These are phyloP conservation scores for Samia ricini DNA, from an alignment of 1,140 invertebrate species.

Conservation along the genomic window DNA sequence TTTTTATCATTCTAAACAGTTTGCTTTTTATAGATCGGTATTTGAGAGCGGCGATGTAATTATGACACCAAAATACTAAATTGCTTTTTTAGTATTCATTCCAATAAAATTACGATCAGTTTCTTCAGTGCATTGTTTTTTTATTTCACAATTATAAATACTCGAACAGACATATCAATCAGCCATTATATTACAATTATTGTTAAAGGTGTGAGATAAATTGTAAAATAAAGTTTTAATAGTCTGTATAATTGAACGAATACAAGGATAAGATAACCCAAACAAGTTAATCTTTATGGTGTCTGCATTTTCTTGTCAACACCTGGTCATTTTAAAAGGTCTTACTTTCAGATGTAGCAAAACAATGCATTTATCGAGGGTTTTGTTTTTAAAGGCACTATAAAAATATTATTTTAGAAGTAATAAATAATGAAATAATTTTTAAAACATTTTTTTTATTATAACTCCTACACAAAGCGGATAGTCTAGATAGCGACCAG, in stretches of 20 bases:
- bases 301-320: not conserved
- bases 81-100: not conserved
- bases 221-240: not conserved
- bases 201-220: not conserved
- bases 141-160: not conserved
- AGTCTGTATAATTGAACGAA: not conserved
- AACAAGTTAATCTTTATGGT: not conserved
- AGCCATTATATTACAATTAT: not conserved
- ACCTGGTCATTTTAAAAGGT: not conserved
- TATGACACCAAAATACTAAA: not conserved
- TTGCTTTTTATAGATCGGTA: too few relatives aligned
- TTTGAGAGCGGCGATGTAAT: too few relatives aligned
- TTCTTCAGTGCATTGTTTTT: not conserved
- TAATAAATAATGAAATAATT: too few relatives aligned
- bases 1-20: too few relatives aligned
- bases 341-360: not conserved
- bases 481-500: too few relatives aligned
- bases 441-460: too few relatives aligned
- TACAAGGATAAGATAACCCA: not conserved
- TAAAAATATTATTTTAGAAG: too few relatives aligned
- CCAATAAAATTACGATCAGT: not conserved
- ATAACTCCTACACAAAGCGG: too few relatives aligned
- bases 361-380: too few relatives aligned
- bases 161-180: not conserved
- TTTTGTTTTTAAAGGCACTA: too few relatives aligned